phyloP scores from a whole-genome alignment of 2,888 invertebrate genomes.

The Ochropleura plecta region DNA sequence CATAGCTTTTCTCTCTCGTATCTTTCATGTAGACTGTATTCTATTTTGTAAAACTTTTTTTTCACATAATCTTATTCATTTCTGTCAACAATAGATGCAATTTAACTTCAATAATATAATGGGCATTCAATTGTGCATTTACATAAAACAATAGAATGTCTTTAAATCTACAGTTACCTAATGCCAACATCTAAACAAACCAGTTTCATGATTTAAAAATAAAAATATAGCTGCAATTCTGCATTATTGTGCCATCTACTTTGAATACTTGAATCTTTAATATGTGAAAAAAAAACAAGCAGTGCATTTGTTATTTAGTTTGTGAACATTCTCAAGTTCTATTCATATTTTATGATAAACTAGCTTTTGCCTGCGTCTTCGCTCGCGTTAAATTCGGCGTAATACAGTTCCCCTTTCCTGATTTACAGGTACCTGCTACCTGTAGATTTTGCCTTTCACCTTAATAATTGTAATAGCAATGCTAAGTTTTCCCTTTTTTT shows the following conservation, averaged over 20 bases:
- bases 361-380: too few species aligned
- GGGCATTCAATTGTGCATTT: conserved; percentile 23
- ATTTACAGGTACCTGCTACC: too few species aligned
- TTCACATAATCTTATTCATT: background rate
- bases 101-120: conserved; percentile 5
- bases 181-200: conserved; percentile 19
- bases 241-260: conserved; percentile 5
- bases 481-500: too few species aligned
- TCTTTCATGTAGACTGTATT: background rate
- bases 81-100: conserved; percentile 14
- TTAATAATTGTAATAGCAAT: too few species aligned
- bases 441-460: too few species aligned
- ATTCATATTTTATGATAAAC: too few species aligned
- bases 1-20: too few species aligned
- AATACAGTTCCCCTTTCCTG: too few species aligned
- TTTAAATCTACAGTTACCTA: background rate
- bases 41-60: background rate
- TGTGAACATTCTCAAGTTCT: too few species aligned
- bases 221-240: conserved; percentile 9
- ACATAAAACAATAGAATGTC: conserved; percentile 11
- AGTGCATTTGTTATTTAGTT: background rate
- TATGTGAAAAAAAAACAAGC: background rate
- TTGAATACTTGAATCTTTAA: background rate
- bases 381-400: too few species aligned
- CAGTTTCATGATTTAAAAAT: conserved; percentile 2